A percentile compares a stretch with the other conserved stretches of the same genome.
phyloP scores from a whole-genome alignment of 2,888 invertebrate species.

The Diadegma fenestrale region DNA sequence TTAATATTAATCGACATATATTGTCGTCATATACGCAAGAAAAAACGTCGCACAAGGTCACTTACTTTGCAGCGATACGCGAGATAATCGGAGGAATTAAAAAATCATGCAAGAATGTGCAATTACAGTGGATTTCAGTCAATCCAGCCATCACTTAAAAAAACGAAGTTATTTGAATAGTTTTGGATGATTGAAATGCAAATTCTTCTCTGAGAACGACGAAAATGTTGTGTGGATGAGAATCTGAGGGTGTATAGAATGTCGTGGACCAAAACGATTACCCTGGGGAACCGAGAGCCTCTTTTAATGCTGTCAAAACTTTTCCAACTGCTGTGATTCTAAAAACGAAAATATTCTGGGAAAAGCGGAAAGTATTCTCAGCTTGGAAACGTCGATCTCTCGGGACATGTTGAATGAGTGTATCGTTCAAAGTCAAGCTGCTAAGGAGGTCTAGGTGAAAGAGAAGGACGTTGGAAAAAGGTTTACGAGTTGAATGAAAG shows the following conservation, averaged over 20 bases:
- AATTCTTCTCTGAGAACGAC: neutral
- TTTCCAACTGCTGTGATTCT: neutral
- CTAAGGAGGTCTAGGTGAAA: slow-evolving; percentile 11
- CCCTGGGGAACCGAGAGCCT: neutral
- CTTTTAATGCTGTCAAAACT: neutral
- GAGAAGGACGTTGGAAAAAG: neutral
- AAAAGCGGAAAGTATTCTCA: neutral
- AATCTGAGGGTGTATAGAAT: neutral
- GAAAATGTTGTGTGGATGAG: neutral
- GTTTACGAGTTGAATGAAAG: neutral
- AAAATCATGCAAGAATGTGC: neutral
- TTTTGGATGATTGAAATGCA: neutral
- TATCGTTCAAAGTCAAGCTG: neutral
- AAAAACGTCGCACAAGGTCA: neutral
- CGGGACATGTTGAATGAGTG: neutral
- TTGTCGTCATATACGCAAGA: neutral
- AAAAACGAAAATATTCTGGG: neutral
- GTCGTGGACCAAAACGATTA: neutral
- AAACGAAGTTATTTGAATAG: neutral
- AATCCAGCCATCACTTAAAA: neutral
- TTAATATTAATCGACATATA: slow-evolving; percentile 13
- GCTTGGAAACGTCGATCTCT: neutral
- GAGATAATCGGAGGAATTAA: neutral
- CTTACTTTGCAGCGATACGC: neutral
- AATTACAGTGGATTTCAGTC: neutral